Base-by-base conservation (phyloP, 2,888 invertebrate species). In the Nemotelus nigrinus region DNA sequence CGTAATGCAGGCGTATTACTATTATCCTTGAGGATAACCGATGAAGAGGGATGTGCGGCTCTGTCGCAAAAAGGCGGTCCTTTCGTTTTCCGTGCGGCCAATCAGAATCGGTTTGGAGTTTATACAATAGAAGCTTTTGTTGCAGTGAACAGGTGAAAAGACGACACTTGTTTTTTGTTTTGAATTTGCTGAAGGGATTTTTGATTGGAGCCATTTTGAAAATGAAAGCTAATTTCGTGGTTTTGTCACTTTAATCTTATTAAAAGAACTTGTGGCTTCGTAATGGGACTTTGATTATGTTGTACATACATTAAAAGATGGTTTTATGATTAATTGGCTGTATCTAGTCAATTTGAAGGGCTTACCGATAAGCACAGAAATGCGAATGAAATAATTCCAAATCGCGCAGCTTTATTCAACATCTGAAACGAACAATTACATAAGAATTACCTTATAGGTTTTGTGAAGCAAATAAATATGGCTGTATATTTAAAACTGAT, bases 171-270 rank as follows among this genome's bases (percentile, higher is more conserved):
- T 63, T 43, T 63, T 7, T 63, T 63, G 39, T 63, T 63, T 10
- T 25, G 25, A 25, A 25, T 8, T 48, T 10, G 67, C 50, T 67
- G n/a, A 48, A 5, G 47, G 57, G 72, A 45, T 58, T 58, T 44
- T 58, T 39, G 4, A 4, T 43, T 43, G 57, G 72, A 58, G 72
- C 72, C 72, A 72, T 72, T 72, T 71, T 72, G 57, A 58, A 72
- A 45, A 67, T 39, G 39, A 25, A 67, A n/a, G 50, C 50, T 63
- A 7, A 7, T 58, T 58, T 25, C 2, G 53, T 53, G 53, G 6
- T 7, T 53, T 10, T 53, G 1, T 53, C 53, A 6, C 6, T 53
- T 1, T 7, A 53, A 53, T 6, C 6, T 10, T 53, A 53, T 53
- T 53, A 1, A 53, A 7, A 1, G 53, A 53, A 53, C 10, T 53